Evolutionary conservation across 1,140 invertebrate species (phyloP).

Genomic region (Gryon sp.): DNA sequence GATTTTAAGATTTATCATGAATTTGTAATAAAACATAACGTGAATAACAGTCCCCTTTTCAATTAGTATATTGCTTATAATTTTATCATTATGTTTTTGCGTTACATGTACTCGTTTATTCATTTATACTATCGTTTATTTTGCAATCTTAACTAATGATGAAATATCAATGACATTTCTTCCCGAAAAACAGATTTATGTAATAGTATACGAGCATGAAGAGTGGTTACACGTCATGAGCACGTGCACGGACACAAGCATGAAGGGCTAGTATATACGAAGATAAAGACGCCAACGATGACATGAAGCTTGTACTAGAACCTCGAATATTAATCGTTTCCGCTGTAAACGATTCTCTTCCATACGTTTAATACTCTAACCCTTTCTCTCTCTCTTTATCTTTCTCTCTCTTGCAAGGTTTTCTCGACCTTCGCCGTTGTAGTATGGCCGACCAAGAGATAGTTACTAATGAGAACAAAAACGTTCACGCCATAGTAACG

Average conservation of each 20-base stretch:
- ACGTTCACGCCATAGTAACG: conserved; percentile 73
- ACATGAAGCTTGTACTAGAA: conserved; percentile 63
- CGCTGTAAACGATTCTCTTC: conserved; percentile 66
- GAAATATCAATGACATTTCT: conserved; percentile 6
- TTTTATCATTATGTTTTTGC: too few relatives aligned
- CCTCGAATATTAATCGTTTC: conserved; percentile 77
- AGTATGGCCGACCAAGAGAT: conserved; percentile 67
- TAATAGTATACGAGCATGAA: conserved; percentile 35
- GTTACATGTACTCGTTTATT: too few relatives aligned
- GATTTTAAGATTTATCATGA: too few relatives aligned
- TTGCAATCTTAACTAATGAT: conserved; percentile 3
- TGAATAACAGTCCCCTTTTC: too few relatives aligned
- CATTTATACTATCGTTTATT: too few relatives aligned
- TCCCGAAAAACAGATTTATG: conserved; percentile 33
- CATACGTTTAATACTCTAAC: conserved; percentile 28
- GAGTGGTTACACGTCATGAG: conserved; percentile 43
- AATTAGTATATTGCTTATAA: too few relatives aligned
- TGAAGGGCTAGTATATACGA: conserved; percentile 19
- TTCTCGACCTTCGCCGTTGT: conserved; percentile 49
- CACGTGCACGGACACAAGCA: conserved; percentile 32
- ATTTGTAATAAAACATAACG: too few relatives aligned
- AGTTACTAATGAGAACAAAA: conserved; percentile 78
- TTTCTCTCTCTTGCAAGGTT: conserved; percentile 48
- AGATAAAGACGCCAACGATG: conserved; percentile 49
- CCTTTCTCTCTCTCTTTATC: too few relatives aligned